Evolutionary conservation across 1,140 invertebrate genomes (phyloP).

Genomic region (Philaenus spumarius): DNA sequence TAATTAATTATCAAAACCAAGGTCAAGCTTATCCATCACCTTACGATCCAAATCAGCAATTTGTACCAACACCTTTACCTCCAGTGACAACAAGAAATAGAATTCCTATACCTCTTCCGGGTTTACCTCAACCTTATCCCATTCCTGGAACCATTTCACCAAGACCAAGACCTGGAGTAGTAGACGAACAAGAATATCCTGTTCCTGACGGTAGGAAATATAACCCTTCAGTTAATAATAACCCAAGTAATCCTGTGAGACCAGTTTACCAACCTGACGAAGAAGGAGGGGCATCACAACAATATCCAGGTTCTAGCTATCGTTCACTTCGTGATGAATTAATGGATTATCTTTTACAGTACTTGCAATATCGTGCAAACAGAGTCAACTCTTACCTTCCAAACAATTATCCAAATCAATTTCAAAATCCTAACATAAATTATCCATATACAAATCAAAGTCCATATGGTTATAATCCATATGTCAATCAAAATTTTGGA

Average conservation of each 20-base stretch:
- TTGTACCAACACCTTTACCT: too few relatives aligned
- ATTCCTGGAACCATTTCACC: not conserved
- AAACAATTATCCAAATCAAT: conserved; percentile 4
- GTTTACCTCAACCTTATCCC: not conserved
- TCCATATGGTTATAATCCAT: not conserved
- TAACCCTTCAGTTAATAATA: conserved; percentile 5
- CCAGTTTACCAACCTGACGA: conserved; percentile 5
- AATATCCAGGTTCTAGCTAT: conserved; percentile 33
- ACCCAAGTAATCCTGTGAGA: conserved; percentile 9
- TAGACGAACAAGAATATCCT: conserved; percentile 37
- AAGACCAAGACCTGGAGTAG: not conserved
- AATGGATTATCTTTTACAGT: conserved; percentile 31
- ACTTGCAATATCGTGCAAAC: conserved; percentile 25
- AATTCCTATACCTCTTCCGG: not conserved
- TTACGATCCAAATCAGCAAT: too few relatives aligned
- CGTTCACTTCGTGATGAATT: conserved; percentile 38
- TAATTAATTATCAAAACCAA: too few relatives aligned
- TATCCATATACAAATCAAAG: conserved; percentile 1
- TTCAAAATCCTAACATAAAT: conserved; percentile 11
- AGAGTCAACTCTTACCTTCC: conserved; percentile 7
- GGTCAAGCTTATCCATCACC: too few relatives aligned
- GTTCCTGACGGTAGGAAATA: not conserved
- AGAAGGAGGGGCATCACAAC: not conserved
- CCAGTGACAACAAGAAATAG: too few relatives aligned
- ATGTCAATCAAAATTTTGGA: not conserved